phyloP scores from a whole-genome alignment of 64 coral and sea anemone species.

The Actinia tenebrosa region DNA sequence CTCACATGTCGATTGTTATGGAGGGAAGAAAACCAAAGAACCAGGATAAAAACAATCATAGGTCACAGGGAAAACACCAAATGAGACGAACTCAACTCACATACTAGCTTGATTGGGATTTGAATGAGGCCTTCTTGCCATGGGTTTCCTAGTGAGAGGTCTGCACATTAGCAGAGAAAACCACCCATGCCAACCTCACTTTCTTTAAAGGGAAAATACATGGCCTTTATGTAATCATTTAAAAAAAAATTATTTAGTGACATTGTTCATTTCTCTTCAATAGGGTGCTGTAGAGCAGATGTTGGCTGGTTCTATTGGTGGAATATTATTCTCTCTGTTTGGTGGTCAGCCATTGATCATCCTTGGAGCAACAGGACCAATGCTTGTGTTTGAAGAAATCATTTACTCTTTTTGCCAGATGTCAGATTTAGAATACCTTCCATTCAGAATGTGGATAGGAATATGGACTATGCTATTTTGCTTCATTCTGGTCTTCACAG shows the following conservation, averaged over 20 bases:
- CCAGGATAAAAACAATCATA: too few species aligned
- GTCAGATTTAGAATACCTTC: conserved; percentile 76
- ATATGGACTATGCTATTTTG: conserved; percentile 92
- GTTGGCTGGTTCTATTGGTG: conserved; percentile 71
- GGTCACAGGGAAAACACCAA: too few species aligned
- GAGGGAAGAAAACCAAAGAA: too few species aligned
- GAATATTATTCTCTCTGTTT: conserved; percentile 83
- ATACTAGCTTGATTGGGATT: too few species aligned
- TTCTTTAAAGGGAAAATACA: too few species aligned
- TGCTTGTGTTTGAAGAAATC: conserved; percentile 97
- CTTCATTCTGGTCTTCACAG: conserved; percentile 82
- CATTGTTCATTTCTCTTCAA: neutral
- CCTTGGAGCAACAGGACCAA: conserved; percentile 92
- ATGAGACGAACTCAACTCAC: too few species aligned
- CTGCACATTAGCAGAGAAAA: too few species aligned
- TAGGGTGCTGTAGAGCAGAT: conserved; percentile 97
- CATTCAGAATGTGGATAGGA: conserved; percentile 94
- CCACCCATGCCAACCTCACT: too few species aligned
- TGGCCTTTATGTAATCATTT: too few species aligned
- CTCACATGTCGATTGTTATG: too few species aligned
- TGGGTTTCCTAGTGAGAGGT: too few species aligned
- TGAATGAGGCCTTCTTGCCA: too few species aligned
- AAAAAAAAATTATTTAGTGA: neutral
- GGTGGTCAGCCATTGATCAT: conserved; percentile 92
- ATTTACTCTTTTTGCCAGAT: conserved; percentile 74